These are phyloP conservation scores for Romanogobio albipinnatus DNA, from an alignment of 2,113 vertebrate genomes.

Conservation along the genomic window DNA sequence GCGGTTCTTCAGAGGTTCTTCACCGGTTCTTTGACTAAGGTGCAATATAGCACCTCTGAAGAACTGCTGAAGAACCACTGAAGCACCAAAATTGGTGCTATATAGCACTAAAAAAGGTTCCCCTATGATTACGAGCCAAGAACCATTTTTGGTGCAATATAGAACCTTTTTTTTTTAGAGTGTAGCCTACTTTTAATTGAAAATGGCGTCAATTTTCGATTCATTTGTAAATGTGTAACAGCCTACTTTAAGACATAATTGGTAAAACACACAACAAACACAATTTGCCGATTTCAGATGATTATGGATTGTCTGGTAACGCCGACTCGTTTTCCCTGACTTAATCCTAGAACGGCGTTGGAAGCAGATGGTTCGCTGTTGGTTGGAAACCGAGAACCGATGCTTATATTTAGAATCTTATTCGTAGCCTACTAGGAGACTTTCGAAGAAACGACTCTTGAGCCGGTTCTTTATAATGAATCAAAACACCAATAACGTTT, in stretches of 20 bases:
- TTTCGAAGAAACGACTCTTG: background rate
- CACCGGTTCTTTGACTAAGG: no score
- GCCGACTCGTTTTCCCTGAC: background rate
- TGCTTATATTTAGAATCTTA: background rate
- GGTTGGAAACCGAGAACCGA: background rate
- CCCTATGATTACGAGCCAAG: no score
- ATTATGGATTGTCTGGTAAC: background rate
- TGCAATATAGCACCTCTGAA: no score
- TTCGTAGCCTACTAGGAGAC: background rate
- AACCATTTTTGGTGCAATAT: no score
- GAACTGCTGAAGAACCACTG: no score
- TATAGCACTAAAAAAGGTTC: no score
- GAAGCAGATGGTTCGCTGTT: background rate
- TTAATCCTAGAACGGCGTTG: slow-evolving; percentile 12
- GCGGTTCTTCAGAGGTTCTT: no score
- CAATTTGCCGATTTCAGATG: background rate
- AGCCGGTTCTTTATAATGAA: background rate
- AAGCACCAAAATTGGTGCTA: no score
- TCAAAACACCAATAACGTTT: background rate
- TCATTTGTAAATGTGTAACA: background rate
- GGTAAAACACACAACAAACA: background rate
- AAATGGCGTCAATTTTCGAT: background rate
- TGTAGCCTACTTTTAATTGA: background rate
- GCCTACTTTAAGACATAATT: no score
- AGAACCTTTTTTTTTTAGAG: no score